Evolutionary conservation across 2,888 invertebrate species (phyloP).

Genomic region (Microctonus brassicae): DNA sequence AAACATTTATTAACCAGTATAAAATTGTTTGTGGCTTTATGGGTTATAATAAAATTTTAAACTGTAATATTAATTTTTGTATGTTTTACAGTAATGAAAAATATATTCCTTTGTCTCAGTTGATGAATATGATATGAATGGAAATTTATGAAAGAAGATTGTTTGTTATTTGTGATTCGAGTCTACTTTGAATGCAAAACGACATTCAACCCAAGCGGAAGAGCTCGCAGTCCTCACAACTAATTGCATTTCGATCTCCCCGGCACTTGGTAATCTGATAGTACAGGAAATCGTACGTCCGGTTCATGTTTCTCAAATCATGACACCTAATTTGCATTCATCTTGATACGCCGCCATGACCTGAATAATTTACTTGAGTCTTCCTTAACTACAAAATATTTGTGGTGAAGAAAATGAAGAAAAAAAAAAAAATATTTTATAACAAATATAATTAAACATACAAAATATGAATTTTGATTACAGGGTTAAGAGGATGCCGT

Average conservation of each 20-base stretch:
- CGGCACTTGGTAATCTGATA: neutral
- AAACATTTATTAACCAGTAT: too few species aligned
- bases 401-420: neutral
- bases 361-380: neutral
- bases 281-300: slow-evolving; percentile 12
- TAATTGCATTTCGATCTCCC: slow-evolving; percentile 1
- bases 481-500: slow-evolving; percentile 51
- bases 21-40: too few species aligned
- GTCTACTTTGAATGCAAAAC: neutral
- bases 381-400: too few species aligned
- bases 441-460: neutral
- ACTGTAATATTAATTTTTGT: too few species aligned
- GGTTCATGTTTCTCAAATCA: neutral
- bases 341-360: neutral
- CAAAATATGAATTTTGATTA: slow-evolving; percentile 24
- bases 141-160: neutral
- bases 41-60: too few species aligned
- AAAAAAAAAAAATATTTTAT: neutral
- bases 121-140: neutral
- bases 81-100: neutral
- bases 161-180: neutral
- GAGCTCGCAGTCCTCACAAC: neutral
- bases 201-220: neutral
- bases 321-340: neutral
- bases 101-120: neutral